phyloP scores from a whole-genome alignment of 1,140 invertebrate genomes.

The Chrysomallon squamiferum region DNA sequence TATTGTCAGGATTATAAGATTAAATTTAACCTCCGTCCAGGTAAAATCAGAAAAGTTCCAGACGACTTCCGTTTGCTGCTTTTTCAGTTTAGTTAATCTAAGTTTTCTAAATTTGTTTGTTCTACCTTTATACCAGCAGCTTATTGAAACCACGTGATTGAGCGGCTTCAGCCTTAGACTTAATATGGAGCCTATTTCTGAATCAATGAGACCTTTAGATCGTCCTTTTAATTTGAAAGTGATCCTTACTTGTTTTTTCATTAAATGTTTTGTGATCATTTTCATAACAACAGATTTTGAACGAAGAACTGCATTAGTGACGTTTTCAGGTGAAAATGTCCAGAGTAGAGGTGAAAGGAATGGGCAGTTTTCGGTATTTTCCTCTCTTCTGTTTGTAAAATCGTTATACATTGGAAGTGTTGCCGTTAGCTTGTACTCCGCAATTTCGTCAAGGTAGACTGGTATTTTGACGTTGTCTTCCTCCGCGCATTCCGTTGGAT shows the following conservation, averaged over 20 bases:
- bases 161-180: conserved; percentile 9
- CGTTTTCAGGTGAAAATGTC: conserved; percentile 11
- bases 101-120: background rate
- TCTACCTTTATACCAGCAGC: conserved; percentile 19
- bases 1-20: conserved; percentile 15
- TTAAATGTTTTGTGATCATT: background rate
- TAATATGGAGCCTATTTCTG: conserved; percentile 28
- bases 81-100: background rate
- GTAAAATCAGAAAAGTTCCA: conserved; percentile 32
- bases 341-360: conserved; percentile 21
- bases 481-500: conserved; percentile 4
- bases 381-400: conserved; percentile 24
- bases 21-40: conserved; percentile 19
- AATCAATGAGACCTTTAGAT: conserved; percentile 22
- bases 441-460: conserved; percentile 2
- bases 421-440: conserved; percentile 8
- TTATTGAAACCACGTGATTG: conserved; percentile 6
- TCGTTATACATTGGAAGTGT: conserved; percentile 25
- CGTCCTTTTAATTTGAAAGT: conserved; percentile 21
- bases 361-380: conserved; percentile 23
- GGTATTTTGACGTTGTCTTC: conserved; percentile 13
- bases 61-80: background rate
- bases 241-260: background rate
- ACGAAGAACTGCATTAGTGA: background rate
- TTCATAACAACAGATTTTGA: background rate